Percentiles rank a stretch among this genome's conserved stretches.
phyloP scores from a whole-genome alignment of 2,888 invertebrate genomes.

The Thymelicus lineola region DNA sequence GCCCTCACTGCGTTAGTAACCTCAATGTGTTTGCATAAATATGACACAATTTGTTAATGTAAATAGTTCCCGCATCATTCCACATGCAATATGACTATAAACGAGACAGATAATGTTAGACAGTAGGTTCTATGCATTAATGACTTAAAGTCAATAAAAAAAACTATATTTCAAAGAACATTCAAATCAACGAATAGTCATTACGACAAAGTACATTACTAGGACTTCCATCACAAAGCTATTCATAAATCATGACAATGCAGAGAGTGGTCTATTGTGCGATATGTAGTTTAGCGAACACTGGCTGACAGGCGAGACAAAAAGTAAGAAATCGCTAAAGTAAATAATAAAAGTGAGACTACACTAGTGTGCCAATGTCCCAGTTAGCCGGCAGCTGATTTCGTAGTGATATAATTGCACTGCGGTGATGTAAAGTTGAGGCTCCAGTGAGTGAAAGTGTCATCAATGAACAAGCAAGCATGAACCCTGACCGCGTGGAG shows the following conservation, averaged over 20 bases:
- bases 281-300: slow-evolving; percentile 21
- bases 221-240: slow-evolving; percentile 11
- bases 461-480: slow-evolving; percentile 55
- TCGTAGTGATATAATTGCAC: slow-evolving; percentile 76
- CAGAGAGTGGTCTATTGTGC: slow-evolving; percentile 9
- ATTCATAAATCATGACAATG: slow-evolving; percentile 17
- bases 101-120: not conserved
- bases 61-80: not conserved
- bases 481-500: slow-evolving; percentile 57
- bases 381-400: slow-evolving; percentile 69
- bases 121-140: not conserved
- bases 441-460: slow-evolving; percentile 72
- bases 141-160: not conserved
- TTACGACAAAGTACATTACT: slow-evolving; percentile 3
- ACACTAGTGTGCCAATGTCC: slow-evolving; percentile 57
- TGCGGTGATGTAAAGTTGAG: slow-evolving; percentile 74
- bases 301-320: slow-evolving; percentile 17
- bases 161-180: slow-evolving; percentile 23
- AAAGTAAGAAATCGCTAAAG: slow-evolving; percentile 29
- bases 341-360: slow-evolving; percentile 33
- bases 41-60: not conserved
- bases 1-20: too few species aligned
- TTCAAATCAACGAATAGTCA: slow-evolving; percentile 24
- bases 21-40: not conserved
- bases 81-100: not conserved